Base-by-base conservation (phyloP, 2,797 vertebrate genomes). In the Oophaga sylvatica region DNA sequence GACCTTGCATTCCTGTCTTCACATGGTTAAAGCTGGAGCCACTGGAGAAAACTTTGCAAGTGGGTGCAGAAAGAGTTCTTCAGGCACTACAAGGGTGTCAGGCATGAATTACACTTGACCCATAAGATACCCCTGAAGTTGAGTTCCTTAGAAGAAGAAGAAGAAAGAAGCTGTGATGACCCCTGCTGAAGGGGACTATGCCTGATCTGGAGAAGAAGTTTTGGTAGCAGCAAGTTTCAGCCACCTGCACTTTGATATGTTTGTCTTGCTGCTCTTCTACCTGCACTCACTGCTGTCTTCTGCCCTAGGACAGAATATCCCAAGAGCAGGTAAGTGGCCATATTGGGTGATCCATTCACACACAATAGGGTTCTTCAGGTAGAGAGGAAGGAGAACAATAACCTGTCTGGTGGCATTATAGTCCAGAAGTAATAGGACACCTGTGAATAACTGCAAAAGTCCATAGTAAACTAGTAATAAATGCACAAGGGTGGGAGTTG, bases 311-410 rank as follows among this genome's bases (percentile, higher is more conserved):
- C 93, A 79, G 90, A 90, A 81, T 60, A 0, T 89, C 89, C 92
- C 90, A 73, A 90, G 88, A 84, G 81, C 78, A 92, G 94, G 95
- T 95, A 92, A 95, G 94, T 93, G 87, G 41, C 53, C n/a, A 41
- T 26, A 20, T 57, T 20, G 57, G n/a, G 48, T 80, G 17, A 45
- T 59, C 57, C 57, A 60, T 60, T 48, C 26, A 45, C 26, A 45
- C 22, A 53, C 71, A 75, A 48, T 22, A 75, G 53, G 71, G 31
- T 17, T 59, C 48, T 79, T 19, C n/a, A 59, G 56, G n/a, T 60
- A 5, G 35, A 9, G 29, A 7, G 5, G n/a, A 20, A 7, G 5
- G n/a, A 20, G 15, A 45, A 45, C 19, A 3, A 3, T 20, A 41
- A 76, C 45, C 75, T 16, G 75, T 77, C 75, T 17, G 75, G 75